These are phyloP conservation scores for Philopedon plagiatum DNA, from an alignment of 2,888 invertebrate genomes.

Conservation along the genomic window DNA sequence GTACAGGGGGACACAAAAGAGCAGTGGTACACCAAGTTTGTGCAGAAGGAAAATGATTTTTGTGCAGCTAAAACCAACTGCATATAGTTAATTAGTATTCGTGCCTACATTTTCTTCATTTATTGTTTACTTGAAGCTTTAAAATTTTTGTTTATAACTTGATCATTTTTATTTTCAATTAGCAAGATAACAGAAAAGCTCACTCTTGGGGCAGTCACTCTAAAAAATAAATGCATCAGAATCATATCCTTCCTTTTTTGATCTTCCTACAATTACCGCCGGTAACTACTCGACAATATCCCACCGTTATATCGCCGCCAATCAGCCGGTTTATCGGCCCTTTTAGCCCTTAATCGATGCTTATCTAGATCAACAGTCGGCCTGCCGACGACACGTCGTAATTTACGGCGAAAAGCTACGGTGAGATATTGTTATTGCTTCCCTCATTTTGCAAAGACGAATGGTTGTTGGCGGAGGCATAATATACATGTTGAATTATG, in stretches of 20 bases:
- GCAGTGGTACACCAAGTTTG: too few relatives aligned
- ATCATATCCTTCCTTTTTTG: background rate
- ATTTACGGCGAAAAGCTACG: conserved; percentile 1
- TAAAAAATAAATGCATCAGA: too few relatives aligned
- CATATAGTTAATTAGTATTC: too few relatives aligned
- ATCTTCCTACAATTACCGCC: background rate
- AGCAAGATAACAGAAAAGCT: too few relatives aligned
- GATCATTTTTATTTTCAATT: too few relatives aligned
- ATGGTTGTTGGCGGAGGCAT: background rate
- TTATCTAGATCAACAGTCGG: conserved; percentile 12
- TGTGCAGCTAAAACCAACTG: too few relatives aligned
- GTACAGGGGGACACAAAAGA: too few relatives aligned
- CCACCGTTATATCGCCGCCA: background rate
- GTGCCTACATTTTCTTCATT: too few relatives aligned
- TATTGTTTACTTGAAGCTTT: too few relatives aligned
- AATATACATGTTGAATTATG: background rate
- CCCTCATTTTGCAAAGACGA: conserved; percentile 2
- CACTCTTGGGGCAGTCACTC: too few relatives aligned
- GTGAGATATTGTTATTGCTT: conserved; percentile 17
- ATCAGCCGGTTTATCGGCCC: background rate
- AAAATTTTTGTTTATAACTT: too few relatives aligned
- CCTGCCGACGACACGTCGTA: conserved; percentile 1
- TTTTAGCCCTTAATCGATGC: background rate
- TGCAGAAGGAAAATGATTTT: too few relatives aligned
- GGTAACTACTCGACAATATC: background rate